Evolutionary conservation across 1,140 invertebrate genomes (phyloP).

Genomic region (Pseudomyrmex gracilis): DNA sequence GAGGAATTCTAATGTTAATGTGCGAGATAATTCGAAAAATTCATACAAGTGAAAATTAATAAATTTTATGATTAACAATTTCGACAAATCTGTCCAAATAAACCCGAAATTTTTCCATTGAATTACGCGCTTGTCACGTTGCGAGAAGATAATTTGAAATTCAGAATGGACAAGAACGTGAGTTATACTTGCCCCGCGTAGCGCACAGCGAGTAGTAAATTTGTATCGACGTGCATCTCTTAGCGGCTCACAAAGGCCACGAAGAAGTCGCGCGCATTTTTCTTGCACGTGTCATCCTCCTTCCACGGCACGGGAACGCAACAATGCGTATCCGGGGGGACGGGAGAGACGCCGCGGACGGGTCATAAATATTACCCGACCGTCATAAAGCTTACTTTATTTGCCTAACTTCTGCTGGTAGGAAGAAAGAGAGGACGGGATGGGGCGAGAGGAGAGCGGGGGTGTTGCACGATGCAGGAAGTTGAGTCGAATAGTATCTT

Average conservation of each 20-base stretch:
- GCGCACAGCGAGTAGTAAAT: background rate
- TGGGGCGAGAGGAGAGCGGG: background rate
- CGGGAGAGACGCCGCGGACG: slow-evolving; percentile 7
- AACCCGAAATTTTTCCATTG: background rate
- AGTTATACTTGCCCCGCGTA: background rate
- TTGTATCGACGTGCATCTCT: slow-evolving; percentile 25
- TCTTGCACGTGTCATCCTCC: slow-evolving; percentile 30
- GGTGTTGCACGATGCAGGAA: slow-evolving; percentile 1
- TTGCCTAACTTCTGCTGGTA: slow-evolving; percentile 64
- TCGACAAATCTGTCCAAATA: background rate
- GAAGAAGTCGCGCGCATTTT: slow-evolving; percentile 26
- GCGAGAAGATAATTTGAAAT: background rate
- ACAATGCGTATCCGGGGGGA: slow-evolving; percentile 53
- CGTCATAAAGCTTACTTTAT: slow-evolving; percentile 65
- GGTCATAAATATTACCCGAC: slow-evolving; percentile 45
- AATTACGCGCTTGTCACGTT: background rate
- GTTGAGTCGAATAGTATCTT: slow-evolving; percentile 57
- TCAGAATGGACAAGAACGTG: background rate
- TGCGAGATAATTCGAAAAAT: background rate
- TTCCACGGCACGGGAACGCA: slow-evolving; percentile 8
- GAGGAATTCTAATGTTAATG: background rate
- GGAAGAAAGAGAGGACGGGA: slow-evolving; percentile 12
- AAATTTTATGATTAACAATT: background rate
- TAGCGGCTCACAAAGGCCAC: slow-evolving; percentile 3
- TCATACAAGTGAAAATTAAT: background rate